A percentile compares a stretch with the other conserved stretches of the same genome.
phyloP scores from a whole-genome alignment of 2,113 vertebrate species.

The Ceyx margarethae region DNA sequence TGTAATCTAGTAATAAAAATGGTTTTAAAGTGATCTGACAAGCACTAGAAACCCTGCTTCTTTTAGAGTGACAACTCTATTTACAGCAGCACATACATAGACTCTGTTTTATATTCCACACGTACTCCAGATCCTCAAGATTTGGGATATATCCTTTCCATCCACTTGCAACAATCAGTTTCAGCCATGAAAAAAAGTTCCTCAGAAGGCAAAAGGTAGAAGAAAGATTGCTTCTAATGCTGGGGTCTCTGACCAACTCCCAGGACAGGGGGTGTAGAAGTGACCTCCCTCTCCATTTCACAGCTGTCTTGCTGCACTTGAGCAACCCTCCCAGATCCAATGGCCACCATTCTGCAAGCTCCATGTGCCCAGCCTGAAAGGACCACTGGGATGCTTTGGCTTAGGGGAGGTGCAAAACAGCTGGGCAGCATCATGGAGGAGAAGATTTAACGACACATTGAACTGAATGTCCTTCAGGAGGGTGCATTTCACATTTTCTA shows the following conservation, averaged over 20 bases:
- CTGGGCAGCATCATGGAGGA: neutral
- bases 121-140: neutral
- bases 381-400: neutral
- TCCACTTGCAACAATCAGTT: slow-evolving; percentile 4
- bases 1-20: slow-evolving; percentile 66
- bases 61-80: slow-evolving; percentile 55
- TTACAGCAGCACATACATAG: neutral
- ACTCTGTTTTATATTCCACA: neutral
- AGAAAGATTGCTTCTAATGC: fast-evolving
- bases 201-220: neutral
- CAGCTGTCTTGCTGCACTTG: neutral
- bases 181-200: neutral
- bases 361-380: neutral
- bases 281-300: neutral
- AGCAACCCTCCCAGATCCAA: neutral
- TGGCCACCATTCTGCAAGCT: neutral
- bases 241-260: neutral
- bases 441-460: neutral
- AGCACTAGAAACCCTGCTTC: slow-evolving; percentile 38
- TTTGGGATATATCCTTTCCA: slow-evolving; percentile 17
- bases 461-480: neutral
- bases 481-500: neutral
- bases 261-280: neutral
- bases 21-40: slow-evolving; percentile 63
- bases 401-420: neutral